phyloP scores from a whole-genome alignment of 23 tunicate genomes.

The Pegea sp. region DNA sequence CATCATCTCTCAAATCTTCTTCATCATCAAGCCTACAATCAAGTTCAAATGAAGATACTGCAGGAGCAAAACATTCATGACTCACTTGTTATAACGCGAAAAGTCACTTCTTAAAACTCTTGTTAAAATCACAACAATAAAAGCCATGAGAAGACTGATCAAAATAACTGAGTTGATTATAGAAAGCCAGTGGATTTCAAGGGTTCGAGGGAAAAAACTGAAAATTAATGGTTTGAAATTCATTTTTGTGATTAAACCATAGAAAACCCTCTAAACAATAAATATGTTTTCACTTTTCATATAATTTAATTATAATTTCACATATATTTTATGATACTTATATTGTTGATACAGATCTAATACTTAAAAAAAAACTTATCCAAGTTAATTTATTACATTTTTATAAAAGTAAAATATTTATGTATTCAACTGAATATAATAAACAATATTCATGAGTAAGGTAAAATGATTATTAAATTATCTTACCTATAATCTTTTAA shows the following conservation, averaged over 20 bases:
- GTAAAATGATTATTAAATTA: too few relatives aligned
- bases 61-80: background rate
- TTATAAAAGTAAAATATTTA: too few relatives aligned
- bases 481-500: slow-evolving; percentile 48
- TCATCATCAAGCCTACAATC: slow-evolving; percentile 55
- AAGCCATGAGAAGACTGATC: slow-evolving; percentile 71
- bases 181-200: slow-evolving; percentile 94
- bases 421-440: too few relatives aligned
- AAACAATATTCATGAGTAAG: too few relatives aligned
- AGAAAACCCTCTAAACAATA: background rate
- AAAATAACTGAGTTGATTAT: slow-evolving; percentile 80
- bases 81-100: slow-evolving; percentile 76
- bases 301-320: too few relatives aligned
- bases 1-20: slow-evolving; percentile 79
- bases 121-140: slow-evolving; percentile 78
- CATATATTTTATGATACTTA: background rate
- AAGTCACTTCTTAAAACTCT: slow-evolving; percentile 69
- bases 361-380: too few relatives aligned
- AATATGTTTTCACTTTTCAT: background rate
- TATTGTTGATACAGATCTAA: background rate
- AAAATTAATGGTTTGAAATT: background rate
- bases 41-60: background rate
- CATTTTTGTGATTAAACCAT: background rate
- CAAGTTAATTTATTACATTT: too few relatives aligned
- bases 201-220: slow-evolving; percentile 66